A percentile compares a stretch with the other conserved stretches of the same genome.
Evolutionary conservation across 2,888 invertebrate species (phyloP).

Genomic region (Lasioglossum figueresi): DNA sequence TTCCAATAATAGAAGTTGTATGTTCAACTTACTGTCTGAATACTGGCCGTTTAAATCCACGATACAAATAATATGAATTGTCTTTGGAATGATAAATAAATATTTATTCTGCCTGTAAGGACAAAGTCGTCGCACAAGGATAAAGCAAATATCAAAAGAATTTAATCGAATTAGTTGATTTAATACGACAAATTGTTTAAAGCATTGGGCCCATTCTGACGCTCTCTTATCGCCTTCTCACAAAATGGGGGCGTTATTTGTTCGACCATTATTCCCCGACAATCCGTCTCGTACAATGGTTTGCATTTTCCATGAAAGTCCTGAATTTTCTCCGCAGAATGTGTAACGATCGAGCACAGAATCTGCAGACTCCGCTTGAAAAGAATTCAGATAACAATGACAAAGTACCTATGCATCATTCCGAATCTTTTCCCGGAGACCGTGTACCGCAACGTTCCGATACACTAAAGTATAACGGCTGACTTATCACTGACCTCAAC

Average conservation of each 20-base stretch:
- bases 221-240: neutral
- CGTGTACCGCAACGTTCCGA: neutral
- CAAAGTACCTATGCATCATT: neutral
- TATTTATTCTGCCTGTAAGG: too few relatives aligned
- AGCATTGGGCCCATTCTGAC: neutral
- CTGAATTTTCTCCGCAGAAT: neutral
- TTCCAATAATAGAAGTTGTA: neutral
- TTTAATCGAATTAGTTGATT: neutral
- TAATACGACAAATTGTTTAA: neutral
- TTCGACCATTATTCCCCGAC: neutral
- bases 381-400: neutral
- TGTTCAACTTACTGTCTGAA: neutral
- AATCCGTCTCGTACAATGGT: neutral
- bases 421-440: neutral
- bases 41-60: neutral
- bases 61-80: neutral
- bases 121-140: neutral
- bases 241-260: neutral
- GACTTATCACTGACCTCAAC: conserved; percentile 13
- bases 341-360: neutral
- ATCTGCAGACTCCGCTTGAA: neutral
- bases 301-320: neutral
- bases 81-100: neutral
- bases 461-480: neutral
- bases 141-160: neutral